Evolutionary conservation across 1,140 invertebrate species (phyloP), one percentile per base, ranked within the genome.

Genomic region (Heliconius eleuchia): DNA sequence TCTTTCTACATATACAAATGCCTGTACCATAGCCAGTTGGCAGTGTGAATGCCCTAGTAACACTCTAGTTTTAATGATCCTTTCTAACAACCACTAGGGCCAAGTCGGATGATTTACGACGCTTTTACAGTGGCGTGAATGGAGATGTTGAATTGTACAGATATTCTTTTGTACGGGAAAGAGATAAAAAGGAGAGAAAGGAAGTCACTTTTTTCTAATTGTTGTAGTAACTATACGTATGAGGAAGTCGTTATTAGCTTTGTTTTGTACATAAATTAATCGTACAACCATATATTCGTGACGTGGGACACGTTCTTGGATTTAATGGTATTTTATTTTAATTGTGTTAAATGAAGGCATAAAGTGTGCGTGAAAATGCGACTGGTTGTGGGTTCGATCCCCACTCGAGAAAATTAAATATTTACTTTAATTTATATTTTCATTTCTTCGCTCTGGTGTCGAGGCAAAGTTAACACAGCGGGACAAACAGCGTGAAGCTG

Each of bases 51-150:
- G 80, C 37, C 76, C 76, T 52, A 78, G 76, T 75, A 81, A 78
- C 76, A 73, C 30, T 55, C 75, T 72, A 78, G 76, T 78, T 78
- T 81, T 81, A 81, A 78, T 77, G 75, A 73, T 77, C 66, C 50
- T 27, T 75, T 55, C 52, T 60, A 70, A 81, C 50, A 74, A 72
- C 74, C 66, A 73, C 80, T 78, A 75, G 73, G 78, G 37, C 71
- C 52, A 76, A 73, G 72, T 42, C n/a, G 75, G 39, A 74, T 74
- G 79, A 80, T 80, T 80, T 80, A 81, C 76, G 76, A 77, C 78
- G 70, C 73, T 86, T 89, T 91, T 89, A 90, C 85, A 83, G 81
- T 84, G 70, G 88, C 87, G 87, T 85, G 85, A 91, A 89, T 87
- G 86, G 86, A 89, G 79, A 86, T 84, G 87, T 87, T 87, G 88